Evolutionary conservation across 37 sponge, comb jelly and placozoan species (phyloP).

Genomic region (Crambe crambe): DNA sequence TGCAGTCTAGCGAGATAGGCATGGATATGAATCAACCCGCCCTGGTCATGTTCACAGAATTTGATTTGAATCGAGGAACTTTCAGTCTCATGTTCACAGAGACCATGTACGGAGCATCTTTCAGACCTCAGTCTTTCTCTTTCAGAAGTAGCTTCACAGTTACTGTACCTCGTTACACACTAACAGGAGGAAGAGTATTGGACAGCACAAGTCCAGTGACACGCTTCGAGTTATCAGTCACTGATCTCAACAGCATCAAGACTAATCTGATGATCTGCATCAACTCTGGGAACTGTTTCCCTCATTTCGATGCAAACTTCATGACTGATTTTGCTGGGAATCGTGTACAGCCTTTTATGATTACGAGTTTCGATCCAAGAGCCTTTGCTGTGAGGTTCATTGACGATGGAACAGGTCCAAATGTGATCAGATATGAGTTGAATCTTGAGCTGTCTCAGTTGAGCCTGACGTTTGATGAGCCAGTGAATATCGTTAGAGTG

Average conservation of each 20-base stretch:
- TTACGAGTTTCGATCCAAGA: not conserved
- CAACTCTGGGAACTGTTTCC: constrained; percentile 34
- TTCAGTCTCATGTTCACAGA: constrained; percentile 78
- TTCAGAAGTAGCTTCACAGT: constrained; percentile 2
- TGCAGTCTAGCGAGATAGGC: constrained; percentile 66
- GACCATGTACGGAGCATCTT: constrained; percentile 86
- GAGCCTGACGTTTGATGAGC: constrained; percentile 76
- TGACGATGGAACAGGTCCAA: constrained; percentile 63
- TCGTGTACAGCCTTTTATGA: constrained; percentile 34
- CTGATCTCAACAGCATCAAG: constrained; percentile 80
- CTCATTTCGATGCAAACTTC: constrained; percentile 50
- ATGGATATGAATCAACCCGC: constrained; percentile 67
- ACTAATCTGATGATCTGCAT: constrained; percentile 41
- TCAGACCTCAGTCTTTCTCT: constrained; percentile 42
- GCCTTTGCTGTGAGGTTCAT: constrained; percentile 40
- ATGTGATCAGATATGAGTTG: constrained; percentile 55
- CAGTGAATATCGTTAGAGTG: constrained; percentile 35
- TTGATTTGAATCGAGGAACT: constrained; percentile 78
- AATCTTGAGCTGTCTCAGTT: constrained; percentile 64
- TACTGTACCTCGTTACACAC: constrained; percentile 12
- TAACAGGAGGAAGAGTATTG: constrained; percentile 62
- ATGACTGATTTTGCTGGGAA: constrained; percentile 92
- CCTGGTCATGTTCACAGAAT: constrained; percentile 34
- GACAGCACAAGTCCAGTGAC: constrained; percentile 57
- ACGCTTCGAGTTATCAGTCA: constrained; percentile 34